These are phyloP conservation scores for Notolabrus celidotus DNA, from an alignment of 2,797 vertebrate species.

Conservation along the genomic window DNA sequence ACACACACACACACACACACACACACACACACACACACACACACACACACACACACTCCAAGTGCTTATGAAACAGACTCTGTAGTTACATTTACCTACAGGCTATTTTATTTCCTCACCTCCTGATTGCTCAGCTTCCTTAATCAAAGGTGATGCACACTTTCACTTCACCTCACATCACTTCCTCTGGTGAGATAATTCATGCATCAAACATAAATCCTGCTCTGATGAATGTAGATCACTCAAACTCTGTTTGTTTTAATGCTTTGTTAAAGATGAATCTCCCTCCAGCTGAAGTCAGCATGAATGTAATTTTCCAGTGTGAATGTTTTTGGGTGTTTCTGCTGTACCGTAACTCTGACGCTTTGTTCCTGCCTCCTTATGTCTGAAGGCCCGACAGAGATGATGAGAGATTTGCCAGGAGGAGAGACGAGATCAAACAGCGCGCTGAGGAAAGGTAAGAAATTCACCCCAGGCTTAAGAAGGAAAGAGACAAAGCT, in stretches of 20 bases:
- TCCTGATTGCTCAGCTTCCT: constrained; percentile 4
- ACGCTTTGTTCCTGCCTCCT: constrained; percentile 27
- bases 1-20: neutral
- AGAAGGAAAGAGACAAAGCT: neutral
- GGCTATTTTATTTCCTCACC: constrained; percentile 17
- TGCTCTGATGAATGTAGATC: neutral
- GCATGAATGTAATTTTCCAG: constrained; percentile 1
- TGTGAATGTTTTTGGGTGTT: neutral
- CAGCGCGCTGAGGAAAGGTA: constrained; percentile 82
- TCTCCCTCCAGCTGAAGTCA: constrained; percentile 13
- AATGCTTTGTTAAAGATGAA: constrained; percentile 1
- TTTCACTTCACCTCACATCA: neutral
- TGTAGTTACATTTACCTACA: neutral
- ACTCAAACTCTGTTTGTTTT: neutral
- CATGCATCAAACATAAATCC: constrained; percentile 2
- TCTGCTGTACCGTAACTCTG: constrained; percentile 13
- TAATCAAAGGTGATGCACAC: neutral
- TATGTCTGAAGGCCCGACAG: constrained; percentile 67
- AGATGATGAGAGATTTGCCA: constrained; percentile 79
- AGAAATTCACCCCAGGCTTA: constrained; percentile 30
- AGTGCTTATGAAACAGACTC: neutral
- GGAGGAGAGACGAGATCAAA: constrained; percentile 79
- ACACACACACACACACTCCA: neutral
- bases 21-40: too few relatives aligned
- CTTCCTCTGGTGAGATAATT: constrained; percentile 2